Evolutionary conservation across 2,888 invertebrate species (phyloP).

Genomic region (Ecdyonurus torrentis): DNA sequence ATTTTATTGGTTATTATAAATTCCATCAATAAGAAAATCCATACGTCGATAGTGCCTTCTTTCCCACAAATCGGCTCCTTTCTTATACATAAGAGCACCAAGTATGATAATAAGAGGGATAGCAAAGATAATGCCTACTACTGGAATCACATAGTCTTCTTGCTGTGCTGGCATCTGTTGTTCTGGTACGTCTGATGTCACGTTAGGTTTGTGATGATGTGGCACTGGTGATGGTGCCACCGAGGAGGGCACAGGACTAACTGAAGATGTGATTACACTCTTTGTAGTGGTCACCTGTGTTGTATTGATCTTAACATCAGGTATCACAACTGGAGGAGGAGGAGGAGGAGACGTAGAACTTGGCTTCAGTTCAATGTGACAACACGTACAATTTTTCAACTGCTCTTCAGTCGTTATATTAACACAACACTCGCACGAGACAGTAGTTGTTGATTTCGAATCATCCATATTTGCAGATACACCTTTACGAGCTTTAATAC

Average conservation of each 20-base stretch:
- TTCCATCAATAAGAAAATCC: constrained; percentile 78
- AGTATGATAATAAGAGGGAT: constrained; percentile 55
- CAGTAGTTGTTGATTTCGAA: neutral
- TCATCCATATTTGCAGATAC: neutral
- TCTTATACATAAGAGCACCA: constrained; percentile 45
- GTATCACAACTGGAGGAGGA: neutral
- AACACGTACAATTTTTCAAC: neutral
- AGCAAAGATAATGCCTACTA: constrained; percentile 54
- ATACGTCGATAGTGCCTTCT: constrained; percentile 72
- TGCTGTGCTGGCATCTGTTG: neutral
- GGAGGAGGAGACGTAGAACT: neutral
- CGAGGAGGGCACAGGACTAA: neutral
- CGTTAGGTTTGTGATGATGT: neutral
- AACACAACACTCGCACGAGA: neutral
- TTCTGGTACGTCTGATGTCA: neutral
- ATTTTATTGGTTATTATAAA: constrained; percentile 81
- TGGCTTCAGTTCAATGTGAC: neutral
- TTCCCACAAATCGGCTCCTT: constrained; percentile 69
- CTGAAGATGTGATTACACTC: neutral
- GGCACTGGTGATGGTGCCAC: neutral
- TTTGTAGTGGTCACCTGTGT: neutral
- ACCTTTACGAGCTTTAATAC: neutral
- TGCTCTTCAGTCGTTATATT: neutral
- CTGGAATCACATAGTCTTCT: constrained; percentile 49
- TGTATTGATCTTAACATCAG: neutral